A percentile compares a stretch with the other conserved stretches of the same genome.
Evolutionary conservation across 2,113 vertebrate genomes (phyloP).

Genomic region (Lagopus muta): DNA sequence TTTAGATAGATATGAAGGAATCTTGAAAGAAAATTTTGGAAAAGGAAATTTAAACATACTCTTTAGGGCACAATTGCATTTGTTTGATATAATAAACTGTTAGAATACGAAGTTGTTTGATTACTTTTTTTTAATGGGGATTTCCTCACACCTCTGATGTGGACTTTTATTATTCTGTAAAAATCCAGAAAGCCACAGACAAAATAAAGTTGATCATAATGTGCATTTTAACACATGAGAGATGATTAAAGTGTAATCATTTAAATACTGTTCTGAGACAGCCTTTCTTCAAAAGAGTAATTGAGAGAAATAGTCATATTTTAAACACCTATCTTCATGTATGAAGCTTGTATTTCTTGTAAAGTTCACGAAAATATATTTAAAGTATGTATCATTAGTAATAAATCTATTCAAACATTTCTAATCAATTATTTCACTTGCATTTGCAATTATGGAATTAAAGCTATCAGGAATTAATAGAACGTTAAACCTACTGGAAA

Average conservation of each 20-base stretch:
- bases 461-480: neutral
- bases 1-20: neutral
- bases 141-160: neutral
- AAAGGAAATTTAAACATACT: neutral
- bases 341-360: neutral
- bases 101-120: neutral
- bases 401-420: neutral
- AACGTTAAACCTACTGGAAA: neutral
- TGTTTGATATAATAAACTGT: neutral
- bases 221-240: neutral
- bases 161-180: neutral
- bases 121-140: neutral
- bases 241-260: neutral
- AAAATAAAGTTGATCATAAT: neutral
- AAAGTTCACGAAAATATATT: neutral
- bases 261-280: neutral
- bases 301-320: neutral
- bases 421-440: neutral
- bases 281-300: neutral
- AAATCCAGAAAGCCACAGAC: neutral
- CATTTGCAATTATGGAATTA: neutral
- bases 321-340: neutral
- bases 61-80: neutral
- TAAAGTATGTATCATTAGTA: neutral
- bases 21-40: neutral